These are phyloP conservation scores for Corythoichthys intestinalis DNA, from an alignment of 2,113 vertebrate genomes.

Conservation along the genomic window DNA sequence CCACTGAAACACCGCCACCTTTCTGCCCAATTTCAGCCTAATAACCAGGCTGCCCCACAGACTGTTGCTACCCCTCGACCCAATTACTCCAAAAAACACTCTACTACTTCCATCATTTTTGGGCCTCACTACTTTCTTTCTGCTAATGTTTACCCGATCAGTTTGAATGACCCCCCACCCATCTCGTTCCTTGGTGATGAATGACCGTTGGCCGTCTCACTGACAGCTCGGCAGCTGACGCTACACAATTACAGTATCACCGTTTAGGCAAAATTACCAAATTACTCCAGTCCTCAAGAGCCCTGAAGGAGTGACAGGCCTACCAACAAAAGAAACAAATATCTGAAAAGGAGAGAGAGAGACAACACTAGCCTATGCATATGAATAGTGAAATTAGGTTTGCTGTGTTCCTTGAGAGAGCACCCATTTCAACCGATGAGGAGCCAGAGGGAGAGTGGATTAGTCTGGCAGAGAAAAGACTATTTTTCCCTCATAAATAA, in stretches of 20 bases:
- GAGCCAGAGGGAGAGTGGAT: constrained; percentile 48
- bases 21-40: constrained; percentile 23
- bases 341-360: constrained; percentile 49
- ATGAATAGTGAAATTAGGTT: constrained; percentile 40
- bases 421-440: constrained; percentile 45
- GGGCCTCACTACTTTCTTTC: constrained; percentile 44
- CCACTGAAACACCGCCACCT: constrained; percentile 1
- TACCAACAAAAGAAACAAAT: constrained; percentile 71
- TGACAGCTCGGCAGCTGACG: constrained; percentile 74
- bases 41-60: constrained; percentile 48
- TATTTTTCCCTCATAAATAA: constrained; percentile 47
- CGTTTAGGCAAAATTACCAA: constrained; percentile 78
- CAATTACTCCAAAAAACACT: constrained; percentile 59
- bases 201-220: constrained; percentile 67
- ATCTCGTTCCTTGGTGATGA: constrained; percentile 64
- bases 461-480: constrained; percentile 33
- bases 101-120: constrained; percentile 52
- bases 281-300: constrained; percentile 62
- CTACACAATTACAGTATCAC: constrained; percentile 71
- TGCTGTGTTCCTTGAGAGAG: constrained; percentile 28
- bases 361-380: constrained; percentile 23
- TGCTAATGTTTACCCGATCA: constrained; percentile 63
- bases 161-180: constrained; percentile 45
- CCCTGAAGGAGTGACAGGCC: constrained; percentile 61
- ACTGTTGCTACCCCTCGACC: constrained; percentile 43